Evolutionary conservation across 2,888 invertebrate species (phyloP), one percentile per base, ranked within the genome.

Genomic region (Microplitis manilae): DNA sequence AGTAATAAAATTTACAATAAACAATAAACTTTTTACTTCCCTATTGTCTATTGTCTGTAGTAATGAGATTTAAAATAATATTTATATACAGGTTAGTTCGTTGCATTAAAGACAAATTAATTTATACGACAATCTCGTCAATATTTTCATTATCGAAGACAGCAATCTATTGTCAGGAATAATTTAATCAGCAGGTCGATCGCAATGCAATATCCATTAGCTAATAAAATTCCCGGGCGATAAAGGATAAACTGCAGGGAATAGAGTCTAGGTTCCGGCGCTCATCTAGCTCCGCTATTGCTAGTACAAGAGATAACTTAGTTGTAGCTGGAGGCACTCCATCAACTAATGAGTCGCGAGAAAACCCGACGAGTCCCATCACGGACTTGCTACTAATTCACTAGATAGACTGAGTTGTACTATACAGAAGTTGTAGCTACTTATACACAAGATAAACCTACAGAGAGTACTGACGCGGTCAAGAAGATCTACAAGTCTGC

Each of bases 271-370:
- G 50, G 41, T 68, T 69, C 15, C 59, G 39, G 50, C 30, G 17
- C 30, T n/a, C 41, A 61, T 38, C 38, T 80, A 80, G 50, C 50
- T 50, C 50, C 13, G 30, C 30, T 4, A 30, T 30, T 30, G 30
- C 50, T 13, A 50, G 50, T 13, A 50, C 50, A 30, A 30, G 73
- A 78, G 83, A 82, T 83, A 84, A 83, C 79, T 77, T 78, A 69
- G 40, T 72, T 76, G 72, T 70, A 68, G 72, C 75, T 68, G 68
- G 67, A 70, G 67, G 59, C 74, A 77, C 76, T 84, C 83, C 85
- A 86, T 87, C 86, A 85, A 82, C 83, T 86, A 86, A 87, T 87
- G 85, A 86, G 84, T 84, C 83, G 79, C 81, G 79, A 81, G 81
- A 82, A 72, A 78, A 74, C 69, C 62, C 76, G 39, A 61, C 75